Evolutionary conservation across 2,797 vertebrate species (phyloP).

Genomic region (Cetoscarus ocellatus): DNA sequence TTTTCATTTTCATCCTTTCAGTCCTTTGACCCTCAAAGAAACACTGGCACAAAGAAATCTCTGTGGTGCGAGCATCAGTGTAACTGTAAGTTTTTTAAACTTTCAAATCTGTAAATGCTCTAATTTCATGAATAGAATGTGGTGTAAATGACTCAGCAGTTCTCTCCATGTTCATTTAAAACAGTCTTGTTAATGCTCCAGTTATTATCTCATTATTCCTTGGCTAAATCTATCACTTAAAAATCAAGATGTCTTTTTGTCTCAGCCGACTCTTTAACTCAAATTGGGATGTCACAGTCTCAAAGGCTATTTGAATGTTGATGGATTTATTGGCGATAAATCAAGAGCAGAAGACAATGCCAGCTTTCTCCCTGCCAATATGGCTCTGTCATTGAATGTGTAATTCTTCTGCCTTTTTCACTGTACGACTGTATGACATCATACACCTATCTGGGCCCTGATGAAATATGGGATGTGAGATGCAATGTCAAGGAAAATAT

Average conservation of each 20-base stretch:
- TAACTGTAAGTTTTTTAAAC: constrained; percentile 1
- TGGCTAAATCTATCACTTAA: background rate
- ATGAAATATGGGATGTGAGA: constrained; percentile 18
- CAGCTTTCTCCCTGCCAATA: constrained; percentile 42
- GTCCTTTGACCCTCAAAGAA: constrained; percentile 10
- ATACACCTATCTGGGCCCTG: constrained; percentile 19
- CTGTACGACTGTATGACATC: constrained; percentile 50
- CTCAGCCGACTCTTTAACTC: constrained; percentile 16
- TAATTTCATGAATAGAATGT: background rate
- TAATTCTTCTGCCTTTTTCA: constrained; percentile 39
- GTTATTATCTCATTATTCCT: too few relatives aligned
- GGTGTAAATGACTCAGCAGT: background rate
- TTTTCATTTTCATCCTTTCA: constrained; percentile 10
- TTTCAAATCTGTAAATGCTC: background rate
- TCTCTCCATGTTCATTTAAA: background rate
- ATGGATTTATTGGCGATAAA: constrained; percentile 61
- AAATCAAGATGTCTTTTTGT: constrained; percentile 16
- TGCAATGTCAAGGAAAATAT: constrained; percentile 16
- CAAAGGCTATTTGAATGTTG: constrained; percentile 43
- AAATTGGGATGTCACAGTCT: constrained; percentile 27
- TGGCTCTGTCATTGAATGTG: constrained; percentile 39
- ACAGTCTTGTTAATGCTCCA: background rate
- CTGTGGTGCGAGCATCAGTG: background rate
- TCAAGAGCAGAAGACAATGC: constrained; percentile 49
- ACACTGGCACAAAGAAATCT: background rate